Percentiles rank a stretch among this genome's conserved stretches.
These are phyloP conservation scores for Gnathochromis pfefferi DNA, from an alignment of 2,113 vertebrate genomes.

Conservation along the genomic window DNA sequence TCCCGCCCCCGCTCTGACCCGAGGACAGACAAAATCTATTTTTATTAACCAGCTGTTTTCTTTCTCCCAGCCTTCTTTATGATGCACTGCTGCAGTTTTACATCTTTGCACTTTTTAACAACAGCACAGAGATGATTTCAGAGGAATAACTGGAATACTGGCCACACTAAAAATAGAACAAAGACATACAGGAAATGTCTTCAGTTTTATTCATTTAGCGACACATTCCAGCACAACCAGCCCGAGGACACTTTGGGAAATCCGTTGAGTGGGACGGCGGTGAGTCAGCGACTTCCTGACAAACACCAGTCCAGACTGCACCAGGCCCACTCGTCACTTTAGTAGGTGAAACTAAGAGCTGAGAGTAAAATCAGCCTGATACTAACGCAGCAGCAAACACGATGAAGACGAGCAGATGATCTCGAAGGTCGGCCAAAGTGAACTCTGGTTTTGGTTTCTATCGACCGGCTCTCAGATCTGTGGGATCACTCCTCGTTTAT, in stretches of 20 bases:
- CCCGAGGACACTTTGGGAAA: neutral
- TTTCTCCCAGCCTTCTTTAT: neutral
- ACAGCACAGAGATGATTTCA: neutral
- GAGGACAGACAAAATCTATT: neutral
- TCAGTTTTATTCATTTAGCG: neutral
- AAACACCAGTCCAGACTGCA: neutral
- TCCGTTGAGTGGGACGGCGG: neutral
- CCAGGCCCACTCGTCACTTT: neutral
- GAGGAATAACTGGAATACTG: neutral
- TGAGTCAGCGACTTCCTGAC: neutral
- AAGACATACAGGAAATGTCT: neutral
- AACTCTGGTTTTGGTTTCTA: neutral
- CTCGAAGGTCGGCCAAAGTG: neutral
- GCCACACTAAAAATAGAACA: neutral
- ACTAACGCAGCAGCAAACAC: neutral
- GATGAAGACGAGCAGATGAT: neutral
- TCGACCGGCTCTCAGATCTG: neutral
- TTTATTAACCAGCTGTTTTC: neutral
- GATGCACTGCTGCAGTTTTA: accelerated
- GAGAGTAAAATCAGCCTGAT: neutral
- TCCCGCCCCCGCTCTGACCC: accelerated
- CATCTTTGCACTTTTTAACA: neutral
- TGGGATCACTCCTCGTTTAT: neutral
- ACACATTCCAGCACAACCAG: neutral
- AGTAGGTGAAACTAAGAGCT: neutral